These are phyloP conservation scores for Ricordea florida DNA, from an alignment of 92 coral and sea anemone genomes.

Conservation along the genomic window DNA sequence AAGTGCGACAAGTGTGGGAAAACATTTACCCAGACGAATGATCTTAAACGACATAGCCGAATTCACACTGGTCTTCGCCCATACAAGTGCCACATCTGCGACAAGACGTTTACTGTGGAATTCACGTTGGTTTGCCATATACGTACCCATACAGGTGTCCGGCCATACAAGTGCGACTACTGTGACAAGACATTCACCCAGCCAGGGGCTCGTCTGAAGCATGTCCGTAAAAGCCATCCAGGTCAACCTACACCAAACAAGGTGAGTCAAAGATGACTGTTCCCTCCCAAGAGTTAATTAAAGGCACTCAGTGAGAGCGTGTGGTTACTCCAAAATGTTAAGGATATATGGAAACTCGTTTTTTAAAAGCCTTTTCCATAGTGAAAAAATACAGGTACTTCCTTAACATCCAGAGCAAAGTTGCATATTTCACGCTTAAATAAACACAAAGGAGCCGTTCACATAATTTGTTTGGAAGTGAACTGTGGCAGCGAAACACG, in stretches of 20 bases:
- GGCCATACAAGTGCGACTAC: slow-evolving; percentile 92
- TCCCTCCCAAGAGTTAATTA: too few species aligned
- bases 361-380: too few species aligned
- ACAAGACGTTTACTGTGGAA: slow-evolving; percentile 93
- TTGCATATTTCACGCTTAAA: too few species aligned
- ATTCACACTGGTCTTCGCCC: slow-evolving; percentile 95
- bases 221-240: slow-evolving; percentile 87
- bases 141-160: slow-evolving; percentile 94
- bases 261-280: too few species aligned
- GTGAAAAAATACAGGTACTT: too few species aligned
- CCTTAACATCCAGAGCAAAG: too few species aligned
- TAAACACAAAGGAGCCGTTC: too few species aligned
- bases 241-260: slow-evolving; percentile 75
- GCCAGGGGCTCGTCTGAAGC: slow-evolving; percentile 96
- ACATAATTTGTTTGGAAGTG: too few species aligned
- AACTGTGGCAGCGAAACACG: too few species aligned
- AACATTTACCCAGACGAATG: slow-evolving; percentile 95
- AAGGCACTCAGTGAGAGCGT: too few species aligned
- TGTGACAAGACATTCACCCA: slow-evolving; percentile 97
- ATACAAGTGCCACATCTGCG: slow-evolving; percentile 94
- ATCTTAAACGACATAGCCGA: slow-evolving; percentile 90
- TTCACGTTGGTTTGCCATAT: slow-evolving; percentile 93
- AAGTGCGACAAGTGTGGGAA: slow-evolving; percentile 89
- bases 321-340: too few species aligned
- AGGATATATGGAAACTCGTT: too few species aligned